A percentile compares a stretch with the other conserved stretches of the same genome.
Evolutionary conservation across 2,797 vertebrate genomes (phyloP).

Genomic region (Gymnocypris eckloni): DNA sequence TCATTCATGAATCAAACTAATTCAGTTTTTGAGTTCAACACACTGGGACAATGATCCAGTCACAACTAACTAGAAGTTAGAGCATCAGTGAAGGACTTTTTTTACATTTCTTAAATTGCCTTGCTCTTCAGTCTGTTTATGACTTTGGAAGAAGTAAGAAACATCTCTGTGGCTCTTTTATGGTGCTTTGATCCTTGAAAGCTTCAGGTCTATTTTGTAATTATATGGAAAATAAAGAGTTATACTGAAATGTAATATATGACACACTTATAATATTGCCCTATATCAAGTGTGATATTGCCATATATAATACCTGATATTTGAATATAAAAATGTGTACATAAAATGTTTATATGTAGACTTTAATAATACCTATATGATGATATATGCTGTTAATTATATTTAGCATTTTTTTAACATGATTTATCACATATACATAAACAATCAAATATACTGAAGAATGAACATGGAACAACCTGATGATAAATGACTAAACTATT

Average conservation of each 20-base stretch:
- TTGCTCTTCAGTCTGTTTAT: neutral
- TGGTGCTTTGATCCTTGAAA: neutral
- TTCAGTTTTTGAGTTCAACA: conserved; percentile 4
- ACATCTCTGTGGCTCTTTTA: neutral
- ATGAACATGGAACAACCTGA: neutral
- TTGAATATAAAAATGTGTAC: neutral
- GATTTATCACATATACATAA: neutral
- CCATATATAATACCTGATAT: neutral
- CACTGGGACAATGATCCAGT: conserved; percentile 1
- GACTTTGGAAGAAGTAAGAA: neutral
- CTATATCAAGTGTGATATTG: neutral
- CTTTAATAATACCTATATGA: neutral
- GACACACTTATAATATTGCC: neutral
- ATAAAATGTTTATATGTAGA: neutral
- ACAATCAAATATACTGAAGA: neutral
- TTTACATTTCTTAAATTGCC: neutral
- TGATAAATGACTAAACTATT: neutral
- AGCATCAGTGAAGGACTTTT: neutral
- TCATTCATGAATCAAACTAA: conserved; percentile 2
- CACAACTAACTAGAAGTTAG: neutral
- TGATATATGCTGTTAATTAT: neutral
- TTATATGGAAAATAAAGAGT: neutral
- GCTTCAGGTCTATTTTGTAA: neutral
- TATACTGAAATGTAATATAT: neutral
- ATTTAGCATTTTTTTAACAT: neutral